Percentiles rank a stretch among this genome's conserved stretches.
Evolutionary conservation across 2,113 vertebrate genomes (phyloP).

Genomic region (Cyanoliseus patagonus): DNA sequence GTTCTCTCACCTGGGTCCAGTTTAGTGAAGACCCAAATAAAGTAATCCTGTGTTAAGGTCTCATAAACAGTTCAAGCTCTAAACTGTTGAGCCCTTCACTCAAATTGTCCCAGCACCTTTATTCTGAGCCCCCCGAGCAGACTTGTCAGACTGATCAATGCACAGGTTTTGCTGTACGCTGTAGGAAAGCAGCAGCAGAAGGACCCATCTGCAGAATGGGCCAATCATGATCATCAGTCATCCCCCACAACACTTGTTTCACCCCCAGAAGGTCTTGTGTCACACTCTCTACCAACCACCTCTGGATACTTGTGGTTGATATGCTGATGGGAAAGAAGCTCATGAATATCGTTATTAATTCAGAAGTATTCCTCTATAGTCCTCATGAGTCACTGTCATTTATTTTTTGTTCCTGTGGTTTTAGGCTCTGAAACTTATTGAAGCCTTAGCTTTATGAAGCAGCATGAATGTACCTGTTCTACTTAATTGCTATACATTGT

Average conservation of each 20-base stretch:
- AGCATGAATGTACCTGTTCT: background rate
- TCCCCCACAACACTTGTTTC: background rate
- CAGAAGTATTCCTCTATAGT: background rate
- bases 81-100: background rate
- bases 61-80: background rate
- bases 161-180: background rate
- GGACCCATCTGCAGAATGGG: background rate
- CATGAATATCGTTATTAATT: background rate
- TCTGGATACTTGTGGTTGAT: background rate
- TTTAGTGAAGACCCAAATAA: background rate
- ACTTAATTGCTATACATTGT: background rate
- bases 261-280: background rate
- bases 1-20: background rate
- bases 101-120: background rate
- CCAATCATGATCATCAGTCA: background rate
- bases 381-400: background rate
- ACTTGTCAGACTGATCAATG: background rate
- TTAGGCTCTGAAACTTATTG: background rate
- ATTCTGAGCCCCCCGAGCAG: background rate
- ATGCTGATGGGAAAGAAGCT: background rate
- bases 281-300: background rate
- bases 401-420: conserved; percentile 6
- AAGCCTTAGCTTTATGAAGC: background rate
- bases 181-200: background rate
- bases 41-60: background rate